Evolutionary conservation across 2,113 vertebrate genomes (phyloP), one percentile per base, ranked within the genome.

Genomic region (Rhea americana): DNA sequence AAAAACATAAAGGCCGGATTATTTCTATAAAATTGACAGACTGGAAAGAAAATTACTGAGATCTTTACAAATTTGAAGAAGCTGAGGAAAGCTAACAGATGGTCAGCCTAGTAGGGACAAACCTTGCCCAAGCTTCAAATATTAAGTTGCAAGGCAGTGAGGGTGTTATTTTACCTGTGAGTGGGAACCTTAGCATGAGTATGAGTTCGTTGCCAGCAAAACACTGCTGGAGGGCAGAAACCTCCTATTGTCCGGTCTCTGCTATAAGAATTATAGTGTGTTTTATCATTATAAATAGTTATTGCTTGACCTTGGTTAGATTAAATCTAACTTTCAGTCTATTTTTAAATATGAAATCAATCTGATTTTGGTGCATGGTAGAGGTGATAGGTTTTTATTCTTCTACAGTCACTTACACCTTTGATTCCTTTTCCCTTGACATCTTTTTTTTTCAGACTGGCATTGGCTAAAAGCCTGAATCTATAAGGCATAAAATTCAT

Each of bases 151-250:
- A 91, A 61, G 70, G 53, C 84, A 95, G 16, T n/a, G 9, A 94
- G 77, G 73, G 73, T 68, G 77, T 75, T 93, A 87, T 93, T 96
- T 94, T 87, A 95, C 92, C 93, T 96, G 73, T 77, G 92, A 84
- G 35, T 45, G 56, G 53, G 66, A 96, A 82, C 58, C 72, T 95
- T 26, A 92, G 77, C 77, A 30, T 35, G 56, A 93, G 48, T 37
- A 47, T 2, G 65, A 91, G 56, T 11, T 39, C 65, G 37, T 43
- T 53, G 88, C 92, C 90, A 94, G 56, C 51, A 90, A 82, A 96
- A 89, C 61, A 13, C 12, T 72, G 83, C 96, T 94, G 56, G 15
- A 22, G 91, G 96, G 93, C 56, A 95, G 86, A 84, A 96, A 91
- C 82, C 0, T 0, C 77, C 77, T 53, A 4, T 75, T 72, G 92